Evolutionary conservation across 2,888 invertebrate genomes (phyloP).

Genomic region (Spatulosminthurus flaviceps): DNA sequence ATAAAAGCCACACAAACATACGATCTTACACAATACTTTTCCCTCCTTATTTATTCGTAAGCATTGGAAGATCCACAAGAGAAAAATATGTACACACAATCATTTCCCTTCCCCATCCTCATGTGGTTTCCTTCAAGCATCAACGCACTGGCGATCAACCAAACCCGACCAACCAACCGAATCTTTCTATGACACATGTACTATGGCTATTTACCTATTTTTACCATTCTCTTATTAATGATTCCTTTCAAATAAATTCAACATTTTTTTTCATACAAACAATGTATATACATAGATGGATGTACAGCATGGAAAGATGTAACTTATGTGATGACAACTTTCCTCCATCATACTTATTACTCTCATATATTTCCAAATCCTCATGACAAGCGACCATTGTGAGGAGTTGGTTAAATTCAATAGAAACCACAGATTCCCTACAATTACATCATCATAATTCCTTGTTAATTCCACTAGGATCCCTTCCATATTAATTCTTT

Average conservation of each 20-base stretch:
- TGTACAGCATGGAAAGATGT: background rate
- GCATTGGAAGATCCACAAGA: no score
- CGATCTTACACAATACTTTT: constrained; percentile 6
- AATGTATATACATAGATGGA: background rate
- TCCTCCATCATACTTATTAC: no score
- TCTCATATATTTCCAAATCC: no score
- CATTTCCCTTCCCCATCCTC: background rate
- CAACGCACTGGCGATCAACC: constrained; percentile 46
- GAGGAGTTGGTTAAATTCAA: no score
- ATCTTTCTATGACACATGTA: constrained; percentile 29
- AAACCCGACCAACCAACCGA: constrained; percentile 39
- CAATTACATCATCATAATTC: no score
- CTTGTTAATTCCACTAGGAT: no score
- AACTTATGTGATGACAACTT: background rate
- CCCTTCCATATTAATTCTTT: no score
- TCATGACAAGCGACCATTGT: no score
- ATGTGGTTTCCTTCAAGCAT: constrained; percentile 40
- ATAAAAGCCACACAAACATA: background rate
- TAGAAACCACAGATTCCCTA: no score
- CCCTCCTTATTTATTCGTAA: no score
- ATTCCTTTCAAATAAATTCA: constrained; percentile 15
- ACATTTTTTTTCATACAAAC: background rate
- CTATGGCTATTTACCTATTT: constrained; percentile 4
- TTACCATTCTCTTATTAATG: constrained; percentile 14
- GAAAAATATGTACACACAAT: constrained; percentile 16